Base-by-base conservation (phyloP, 2,113 vertebrate species). In the Calyptomena viridis region DNA sequence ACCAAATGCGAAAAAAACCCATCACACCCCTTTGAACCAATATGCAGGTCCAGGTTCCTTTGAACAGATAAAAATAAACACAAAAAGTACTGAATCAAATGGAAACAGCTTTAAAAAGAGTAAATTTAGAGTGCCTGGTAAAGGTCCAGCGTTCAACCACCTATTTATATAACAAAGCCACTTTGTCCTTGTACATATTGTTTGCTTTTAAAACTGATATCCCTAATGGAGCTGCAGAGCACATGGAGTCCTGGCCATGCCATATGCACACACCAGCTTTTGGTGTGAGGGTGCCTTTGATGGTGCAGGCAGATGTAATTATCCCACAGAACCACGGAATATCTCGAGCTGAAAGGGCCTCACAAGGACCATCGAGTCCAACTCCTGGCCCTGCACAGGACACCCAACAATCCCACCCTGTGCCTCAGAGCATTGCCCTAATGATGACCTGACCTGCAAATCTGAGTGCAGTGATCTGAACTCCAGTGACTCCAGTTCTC, bases 161-260 rank as follows among this genome's bases (percentile, higher is more conserved):
- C 50, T 88, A 37, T 79, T 94, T 94, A 75, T 93, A 39, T 30
- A 89, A 80, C 81, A 93, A 87, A 88, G 73, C 62, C 22, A 24
- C 75, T 89, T 89, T 85, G 86, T 76, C 93, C 93, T 90, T 89
- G 87, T 77, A 53, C 49, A 12, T 19, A 30, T 11, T 91, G 93
- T 96, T 96, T 93, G 85, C 69, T 89, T 90, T 93, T 81, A 56
- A 83, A 77, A 27, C 53, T 22, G 72, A 4, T 87, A 94, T 6
- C 40, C 2, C 39, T 84, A 86, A 87, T 52, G 44, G 89, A 75
- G 50, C 80, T 22, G 69, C 75, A 66, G 50, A 72, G 88, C 66
- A 83, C 92, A 69, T 1, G 0, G 7, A 24, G 80, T 85, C 20
- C 91, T 12, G 12, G 42, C 30, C 4, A 10, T 35, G 63, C 75